Evolutionary conservation across 2,113 vertebrate species (phyloP), one percentile per base, ranked within the genome.

Genomic region (Sclerurus mexicanus): DNA sequence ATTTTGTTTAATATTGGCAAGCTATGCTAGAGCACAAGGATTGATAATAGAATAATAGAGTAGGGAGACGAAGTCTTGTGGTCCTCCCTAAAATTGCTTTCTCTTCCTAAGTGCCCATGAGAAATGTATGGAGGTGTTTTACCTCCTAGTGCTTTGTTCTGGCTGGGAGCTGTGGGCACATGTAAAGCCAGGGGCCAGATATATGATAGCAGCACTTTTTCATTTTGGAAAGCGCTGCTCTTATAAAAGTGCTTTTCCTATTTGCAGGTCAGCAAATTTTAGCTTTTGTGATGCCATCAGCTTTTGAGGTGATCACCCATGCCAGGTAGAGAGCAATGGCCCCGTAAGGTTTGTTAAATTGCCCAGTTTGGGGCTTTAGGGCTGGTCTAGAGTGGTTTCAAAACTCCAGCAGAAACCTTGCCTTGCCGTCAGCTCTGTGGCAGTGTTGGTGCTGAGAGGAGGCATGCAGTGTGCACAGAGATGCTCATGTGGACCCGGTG

Each of bases 71-170:
- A 89, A 78, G 72, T 93, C 49, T 76, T 60, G 27, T 22, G 19
- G 74, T 64, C 39, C 33, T 87, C 56, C 62, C n/a, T 93, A 68
- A 82, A 89, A 81, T 69, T 84, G 21, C 42, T 77, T 90, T 93
- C 25, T 72, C 67, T 59, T 91, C 33, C 12, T 63, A 74, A 78
- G 35, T 67, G 52, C 55, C 64, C 6, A 2, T 59, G 74, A 89
- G 64, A 84, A 90, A 78, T 8, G 2, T 18, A 22, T 2, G 0
- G 39, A 93, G 11, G 16, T 85, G 47, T 89, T 89, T 94, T 96
- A 77, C 42, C 18, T 87, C 64, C 39, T 87, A 55, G 55, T 59
- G 39, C 33, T 75, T 85, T 42, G 39, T 74, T 94, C 63, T 78
- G 47, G 3, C 58, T 92, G 17, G 52, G 56, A 86, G 39, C 42